Percentiles rank a stretch among this genome's conserved stretches.
Evolutionary conservation across 1,140 invertebrate species (phyloP).

Genomic region (Mesaphorura yosii): DNA sequence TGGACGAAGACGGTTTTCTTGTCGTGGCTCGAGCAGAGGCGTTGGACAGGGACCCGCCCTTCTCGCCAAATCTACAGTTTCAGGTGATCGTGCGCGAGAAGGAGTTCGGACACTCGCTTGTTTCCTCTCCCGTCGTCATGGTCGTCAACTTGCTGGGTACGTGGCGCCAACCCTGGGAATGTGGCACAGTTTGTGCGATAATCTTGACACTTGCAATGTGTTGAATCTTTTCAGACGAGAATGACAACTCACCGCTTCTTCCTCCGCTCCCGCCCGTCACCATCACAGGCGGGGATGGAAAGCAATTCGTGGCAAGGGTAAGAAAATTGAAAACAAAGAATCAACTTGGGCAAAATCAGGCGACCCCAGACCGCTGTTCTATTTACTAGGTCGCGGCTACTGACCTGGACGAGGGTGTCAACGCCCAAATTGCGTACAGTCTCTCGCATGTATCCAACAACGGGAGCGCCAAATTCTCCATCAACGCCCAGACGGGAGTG

Average conservation of each 20-base stretch:
- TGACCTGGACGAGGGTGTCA: slow-evolving; percentile 72
- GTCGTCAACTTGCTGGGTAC: no score
- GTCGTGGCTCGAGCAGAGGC: slow-evolving; percentile 64
- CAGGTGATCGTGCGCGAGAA: slow-evolving; percentile 46
- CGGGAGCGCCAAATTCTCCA: slow-evolving; percentile 68
- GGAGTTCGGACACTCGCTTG: not conserved
- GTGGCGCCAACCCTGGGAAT: no score
- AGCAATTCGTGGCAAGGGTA: slow-evolving; percentile 60
- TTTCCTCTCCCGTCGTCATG: no score
- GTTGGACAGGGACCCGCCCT: slow-evolving; percentile 75
- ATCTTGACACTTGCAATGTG: no score
- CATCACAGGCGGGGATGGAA: slow-evolving; percentile 66
- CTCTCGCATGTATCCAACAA: slow-evolving; percentile 84
- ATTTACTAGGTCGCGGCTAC: slow-evolving; percentile 53
- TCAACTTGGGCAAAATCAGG: not conserved
- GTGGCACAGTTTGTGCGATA: no score
- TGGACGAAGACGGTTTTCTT: slow-evolving; percentile 58
- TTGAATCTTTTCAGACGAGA: no score
- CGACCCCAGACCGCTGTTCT: not conserved
- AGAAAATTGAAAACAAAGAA: not conserved
- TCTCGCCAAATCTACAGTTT: slow-evolving; percentile 67
- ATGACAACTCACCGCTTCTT: slow-evolving; percentile 38
- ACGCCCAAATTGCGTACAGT: slow-evolving; percentile 66
- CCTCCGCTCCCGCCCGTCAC: slow-evolving; percentile 37
- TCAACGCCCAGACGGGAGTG: slow-evolving; percentile 63